Evolutionary conservation across 2,888 invertebrate species (phyloP).

Genomic region (Orchesellides sinensis): DNA sequence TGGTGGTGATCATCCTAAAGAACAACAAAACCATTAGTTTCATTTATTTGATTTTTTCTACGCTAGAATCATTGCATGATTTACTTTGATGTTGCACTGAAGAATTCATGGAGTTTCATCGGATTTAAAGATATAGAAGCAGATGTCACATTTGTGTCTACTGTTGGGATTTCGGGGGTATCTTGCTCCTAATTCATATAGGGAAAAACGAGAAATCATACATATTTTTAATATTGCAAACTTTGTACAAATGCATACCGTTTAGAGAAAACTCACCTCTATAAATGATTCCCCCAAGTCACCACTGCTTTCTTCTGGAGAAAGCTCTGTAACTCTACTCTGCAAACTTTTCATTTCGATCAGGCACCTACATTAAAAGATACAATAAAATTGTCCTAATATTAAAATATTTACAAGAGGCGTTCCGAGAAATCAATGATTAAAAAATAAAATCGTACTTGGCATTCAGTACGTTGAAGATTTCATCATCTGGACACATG

Average conservation of each 20-base stretch:
- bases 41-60: no score
- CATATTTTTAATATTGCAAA: neutral
- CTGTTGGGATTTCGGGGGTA: neutral
- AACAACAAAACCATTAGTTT: no score
- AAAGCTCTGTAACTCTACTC: slow-evolving; percentile 61
- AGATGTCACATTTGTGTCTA: neutral
- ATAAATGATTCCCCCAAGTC: slow-evolving; percentile 51
- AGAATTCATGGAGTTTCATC: slow-evolving; percentile 65
- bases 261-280: slow-evolving; percentile 31
- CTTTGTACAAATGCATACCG: neutral
- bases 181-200: neutral
- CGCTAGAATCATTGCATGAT: neutral
- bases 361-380: slow-evolving; percentile 62
- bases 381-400: neutral
- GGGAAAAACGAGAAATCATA: neutral
- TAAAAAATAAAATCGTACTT: slow-evolving; percentile 54
- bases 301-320: slow-evolving; percentile 29
- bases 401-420: neutral
- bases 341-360: slow-evolving; percentile 71
- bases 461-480: slow-evolving; percentile 69
- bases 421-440: slow-evolving; percentile 3
- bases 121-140: slow-evolving; percentile 62
- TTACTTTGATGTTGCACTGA: slow-evolving; percentile 67
- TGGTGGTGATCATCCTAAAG: slow-evolving; percentile 19
- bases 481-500: slow-evolving; percentile 73